These are phyloP conservation scores for Cherax quadricarinatus DNA, from an alignment of 1,140 invertebrate species.

Conservation along the genomic window DNA sequence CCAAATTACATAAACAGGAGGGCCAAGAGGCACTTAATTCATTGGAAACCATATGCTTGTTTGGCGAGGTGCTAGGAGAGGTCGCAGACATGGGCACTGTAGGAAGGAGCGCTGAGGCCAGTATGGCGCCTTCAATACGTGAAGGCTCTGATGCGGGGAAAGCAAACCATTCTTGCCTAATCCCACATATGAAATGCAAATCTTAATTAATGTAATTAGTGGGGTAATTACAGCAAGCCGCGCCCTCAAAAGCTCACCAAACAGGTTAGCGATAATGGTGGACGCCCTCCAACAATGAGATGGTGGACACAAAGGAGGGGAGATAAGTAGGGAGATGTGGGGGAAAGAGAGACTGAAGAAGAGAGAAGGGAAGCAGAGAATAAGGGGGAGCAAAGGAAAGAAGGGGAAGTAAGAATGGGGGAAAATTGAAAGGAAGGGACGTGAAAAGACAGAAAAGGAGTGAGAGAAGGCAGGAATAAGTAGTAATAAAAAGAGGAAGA, in stretches of 20 bases:
- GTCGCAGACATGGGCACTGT: too few species aligned
- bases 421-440: too few species aligned
- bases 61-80: too few species aligned
- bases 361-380: not conserved
- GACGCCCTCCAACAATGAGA: slow-evolving; percentile 1
- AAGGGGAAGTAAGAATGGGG: not conserved
- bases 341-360: not conserved
- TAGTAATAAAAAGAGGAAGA: too few species aligned
- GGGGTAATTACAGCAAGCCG: not conserved
- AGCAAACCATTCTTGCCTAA: not conserved
- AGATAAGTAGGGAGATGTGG: not conserved
- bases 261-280: not conserved
- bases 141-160: too few species aligned
- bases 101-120: too few species aligned
- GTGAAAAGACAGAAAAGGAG: too few species aligned
- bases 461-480: too few species aligned
- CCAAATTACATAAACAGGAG: too few species aligned
- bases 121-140: too few species aligned
- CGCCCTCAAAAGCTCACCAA: not conserved
- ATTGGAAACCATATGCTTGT: too few species aligned
- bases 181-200: not conserved
- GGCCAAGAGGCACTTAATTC: too few species aligned
- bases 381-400: not conserved
- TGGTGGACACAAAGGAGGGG: not conserved
- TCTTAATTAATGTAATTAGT: slow-evolving; percentile 5